Conservation (phyloP, 2,113 vertebrate species). For the Chiloscyllium plagiosum region DNA sequence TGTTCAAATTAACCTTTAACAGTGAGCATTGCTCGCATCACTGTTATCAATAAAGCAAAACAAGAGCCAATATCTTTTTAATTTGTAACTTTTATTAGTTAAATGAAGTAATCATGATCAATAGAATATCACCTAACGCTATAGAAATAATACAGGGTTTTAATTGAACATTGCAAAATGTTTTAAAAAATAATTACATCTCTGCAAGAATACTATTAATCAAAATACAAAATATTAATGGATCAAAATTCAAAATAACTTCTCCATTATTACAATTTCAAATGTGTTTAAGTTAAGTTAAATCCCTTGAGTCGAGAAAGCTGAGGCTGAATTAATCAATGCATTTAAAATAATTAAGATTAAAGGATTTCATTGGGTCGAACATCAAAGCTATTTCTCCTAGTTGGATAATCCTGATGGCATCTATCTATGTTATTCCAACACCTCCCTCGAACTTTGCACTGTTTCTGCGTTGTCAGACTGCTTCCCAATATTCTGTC, state of each 20-base stretch:
- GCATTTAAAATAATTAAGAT: no score
- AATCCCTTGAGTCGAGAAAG: no score
- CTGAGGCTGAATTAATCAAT: no score
- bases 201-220: background rate
- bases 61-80: background rate
- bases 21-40: no score
- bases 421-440: background rate
- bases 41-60: no score
- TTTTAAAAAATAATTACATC: background rate
- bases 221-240: background rate
- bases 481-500: background rate
- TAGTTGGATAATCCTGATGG: background rate
- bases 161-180: background rate
- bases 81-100: background rate
- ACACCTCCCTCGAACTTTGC: background rate
- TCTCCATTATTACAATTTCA: background rate
- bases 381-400: no score
- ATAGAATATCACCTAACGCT: background rate
- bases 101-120: background rate
- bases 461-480: background rate
- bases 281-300: background rate
- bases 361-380: no score
- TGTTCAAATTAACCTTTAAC: no score
- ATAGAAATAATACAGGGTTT: background rate
- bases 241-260: background rate